Evolutionary conservation across 2,797 vertebrate genomes (phyloP).

Genomic region (Poecilia wingei): DNA sequence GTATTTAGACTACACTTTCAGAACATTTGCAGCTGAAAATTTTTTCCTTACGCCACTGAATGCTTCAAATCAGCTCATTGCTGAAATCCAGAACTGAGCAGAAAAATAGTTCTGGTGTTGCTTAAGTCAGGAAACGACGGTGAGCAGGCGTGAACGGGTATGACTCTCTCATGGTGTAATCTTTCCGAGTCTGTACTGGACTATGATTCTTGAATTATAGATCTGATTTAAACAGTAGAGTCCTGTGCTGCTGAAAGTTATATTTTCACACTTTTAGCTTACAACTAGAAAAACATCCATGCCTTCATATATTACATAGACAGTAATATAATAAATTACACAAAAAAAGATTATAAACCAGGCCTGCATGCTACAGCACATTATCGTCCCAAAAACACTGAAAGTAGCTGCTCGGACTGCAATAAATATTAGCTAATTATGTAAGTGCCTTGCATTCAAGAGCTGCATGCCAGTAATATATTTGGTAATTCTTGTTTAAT

Average conservation of each 20-base stretch:
- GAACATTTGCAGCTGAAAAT: constrained; percentile 1
- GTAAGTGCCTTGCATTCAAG: neutral
- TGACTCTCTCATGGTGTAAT: neutral
- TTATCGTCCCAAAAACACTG: neutral
- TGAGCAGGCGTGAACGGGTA: neutral
- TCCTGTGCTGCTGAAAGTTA: neutral
- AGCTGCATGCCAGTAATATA: neutral
- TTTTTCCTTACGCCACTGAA: constrained; percentile 18
- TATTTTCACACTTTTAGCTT: constrained; percentile 4
- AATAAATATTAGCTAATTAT: neutral
- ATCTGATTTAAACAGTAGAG: neutral
- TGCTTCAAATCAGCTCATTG: constrained; percentile 6
- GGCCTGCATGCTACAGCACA: neutral
- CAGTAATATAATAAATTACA: neutral
- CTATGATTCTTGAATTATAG: neutral
- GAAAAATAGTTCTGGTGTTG: neutral
- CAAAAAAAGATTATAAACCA: neutral
- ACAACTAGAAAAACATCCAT: neutral
- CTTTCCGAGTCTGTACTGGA: neutral
- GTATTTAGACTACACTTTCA: neutral
- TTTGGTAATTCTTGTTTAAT: neutral
- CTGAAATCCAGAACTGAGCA: neutral
- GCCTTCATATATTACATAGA: neutral
- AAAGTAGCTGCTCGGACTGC: neutral
- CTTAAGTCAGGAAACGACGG: neutral